Evolutionary conservation across 2,113 vertebrate species (phyloP).

Genomic region (Oriolus oriolus): DNA sequence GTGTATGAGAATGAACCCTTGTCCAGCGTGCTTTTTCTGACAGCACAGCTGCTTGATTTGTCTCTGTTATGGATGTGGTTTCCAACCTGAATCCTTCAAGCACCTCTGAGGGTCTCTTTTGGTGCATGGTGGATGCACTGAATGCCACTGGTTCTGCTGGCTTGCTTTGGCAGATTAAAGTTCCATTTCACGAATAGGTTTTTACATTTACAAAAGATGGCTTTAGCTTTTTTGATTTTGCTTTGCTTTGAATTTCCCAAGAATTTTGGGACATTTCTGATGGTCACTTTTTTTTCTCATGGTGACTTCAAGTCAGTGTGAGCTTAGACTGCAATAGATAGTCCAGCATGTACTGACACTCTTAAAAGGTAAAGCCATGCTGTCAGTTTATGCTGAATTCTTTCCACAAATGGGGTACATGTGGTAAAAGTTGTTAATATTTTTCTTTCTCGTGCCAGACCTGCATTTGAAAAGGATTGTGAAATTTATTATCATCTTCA

Average conservation of each 20-base stretch:
- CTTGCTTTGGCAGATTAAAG: background rate
- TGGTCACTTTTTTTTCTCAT: background rate
- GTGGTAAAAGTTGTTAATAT: background rate
- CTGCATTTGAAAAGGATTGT: background rate
- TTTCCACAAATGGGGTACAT: background rate
- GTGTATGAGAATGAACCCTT: background rate
- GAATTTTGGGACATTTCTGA: background rate
- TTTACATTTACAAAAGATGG: background rate
- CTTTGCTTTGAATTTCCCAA: background rate
- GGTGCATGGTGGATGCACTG: background rate
- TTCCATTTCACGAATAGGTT: background rate
- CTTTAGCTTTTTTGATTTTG: background rate
- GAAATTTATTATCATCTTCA: background rate
- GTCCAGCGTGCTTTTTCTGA: accelerated
- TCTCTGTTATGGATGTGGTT: background rate
- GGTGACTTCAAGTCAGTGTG: background rate
- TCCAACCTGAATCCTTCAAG: background rate
- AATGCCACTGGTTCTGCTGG: background rate
- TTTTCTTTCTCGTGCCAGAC: background rate
- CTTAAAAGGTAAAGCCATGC: background rate
- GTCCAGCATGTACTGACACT: background rate
- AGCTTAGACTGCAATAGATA: background rate
- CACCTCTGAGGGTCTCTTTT: background rate
- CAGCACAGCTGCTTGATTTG: background rate
- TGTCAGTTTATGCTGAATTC: background rate